Base-by-base conservation (phyloP, 2,888 invertebrate species). In the Unio pictorum region DNA sequence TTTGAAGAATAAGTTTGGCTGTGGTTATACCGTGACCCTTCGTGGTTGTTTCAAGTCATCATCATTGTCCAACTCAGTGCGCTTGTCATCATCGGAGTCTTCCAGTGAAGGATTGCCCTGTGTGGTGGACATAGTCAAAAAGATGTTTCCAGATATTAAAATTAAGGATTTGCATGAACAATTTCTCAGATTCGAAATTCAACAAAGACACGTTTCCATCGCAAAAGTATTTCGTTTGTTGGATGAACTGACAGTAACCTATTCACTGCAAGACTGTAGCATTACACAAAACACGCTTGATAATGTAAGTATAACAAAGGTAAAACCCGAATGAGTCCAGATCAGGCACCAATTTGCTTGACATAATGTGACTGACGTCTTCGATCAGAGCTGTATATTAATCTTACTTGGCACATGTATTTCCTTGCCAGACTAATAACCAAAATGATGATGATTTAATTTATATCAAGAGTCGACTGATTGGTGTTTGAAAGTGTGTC, bases 1-100 rank as follows among this genome's bases (percentile, higher is more conserved):
- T 74, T 91, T 96, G 78, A 95, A 95, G 84, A 93, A 93, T 69
- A 92, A 84, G 68, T 89, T 84, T 73, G 89, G 89, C 8, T 86
- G 87, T 66, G 89, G 89, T 8, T 89, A 89, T 78, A 86, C 91
- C 15, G 82, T 91, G 63, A 86, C 87, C 55, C 82, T 91, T 23
- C 81, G 45, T 45, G 45, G 45, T 45, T 15, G 11, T 45, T 11
- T 11, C 45, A 45, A 45, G 3, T 45, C 15, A 45, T 15, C 11
- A 15, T 45, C 45, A 45, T 45, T 15, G 15, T 45, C 15, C 3
- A 11, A 3, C 45, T 45, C 45, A 15, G 11, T 45, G 11, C 11
- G 45, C 45, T 45, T 15, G 15, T 45, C 15, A 0, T 11, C 45
- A 2, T 45, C 45, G 8, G 15, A 11, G 15, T 45, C 45, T 45